Evolutionary conservation across 2,797 vertebrate species (phyloP).

Genomic region (Australoheros facetus): DNA sequence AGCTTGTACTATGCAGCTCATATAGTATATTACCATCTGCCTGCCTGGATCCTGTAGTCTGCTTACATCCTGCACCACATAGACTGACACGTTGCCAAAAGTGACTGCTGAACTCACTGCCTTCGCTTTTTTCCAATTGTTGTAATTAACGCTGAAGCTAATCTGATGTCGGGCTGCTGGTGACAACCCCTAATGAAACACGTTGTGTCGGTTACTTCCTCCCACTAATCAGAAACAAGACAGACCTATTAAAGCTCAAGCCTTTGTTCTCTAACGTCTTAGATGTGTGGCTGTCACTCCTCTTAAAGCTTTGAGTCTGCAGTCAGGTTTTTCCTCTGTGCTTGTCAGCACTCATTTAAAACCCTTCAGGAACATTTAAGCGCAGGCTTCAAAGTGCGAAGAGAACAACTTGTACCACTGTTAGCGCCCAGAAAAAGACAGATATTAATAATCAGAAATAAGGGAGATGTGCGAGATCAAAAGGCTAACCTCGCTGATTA

Average conservation of each 20-base stretch:
- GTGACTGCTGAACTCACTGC: conserved; percentile 21
- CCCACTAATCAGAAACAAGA: conserved; percentile 57
- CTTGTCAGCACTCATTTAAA: conserved; percentile 46
- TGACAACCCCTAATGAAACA: conserved; percentile 68
- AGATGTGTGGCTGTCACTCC: conserved; percentile 55
- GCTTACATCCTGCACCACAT: conserved; percentile 13
- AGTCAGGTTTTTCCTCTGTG: conserved; percentile 34
- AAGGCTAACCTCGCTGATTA: conserved; percentile 35
- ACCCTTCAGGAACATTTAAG: conserved; percentile 58
- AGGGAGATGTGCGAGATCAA: conserved; percentile 43
- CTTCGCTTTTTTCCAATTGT: conserved; percentile 20
- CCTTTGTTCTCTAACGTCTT: conserved; percentile 57
- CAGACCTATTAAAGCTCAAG: conserved; percentile 56
- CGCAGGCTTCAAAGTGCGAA: conserved; percentile 44
- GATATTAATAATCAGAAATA: conserved; percentile 52
- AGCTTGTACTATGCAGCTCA: not conserved
- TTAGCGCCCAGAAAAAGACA: conserved; percentile 19
- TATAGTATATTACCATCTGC: conserved; percentile 35
- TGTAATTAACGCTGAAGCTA: conserved; percentile 60
- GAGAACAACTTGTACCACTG: conserved; percentile 50
- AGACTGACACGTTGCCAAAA: conserved; percentile 29
- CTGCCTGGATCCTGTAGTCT: conserved; percentile 5
- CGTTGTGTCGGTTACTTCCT: conserved; percentile 48
- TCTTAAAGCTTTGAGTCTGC: conserved; percentile 33
- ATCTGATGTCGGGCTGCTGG: conserved; percentile 48